Evolutionary conservation across 1,140 invertebrate species (phyloP).

Genomic region (Bombus confusus): DNA sequence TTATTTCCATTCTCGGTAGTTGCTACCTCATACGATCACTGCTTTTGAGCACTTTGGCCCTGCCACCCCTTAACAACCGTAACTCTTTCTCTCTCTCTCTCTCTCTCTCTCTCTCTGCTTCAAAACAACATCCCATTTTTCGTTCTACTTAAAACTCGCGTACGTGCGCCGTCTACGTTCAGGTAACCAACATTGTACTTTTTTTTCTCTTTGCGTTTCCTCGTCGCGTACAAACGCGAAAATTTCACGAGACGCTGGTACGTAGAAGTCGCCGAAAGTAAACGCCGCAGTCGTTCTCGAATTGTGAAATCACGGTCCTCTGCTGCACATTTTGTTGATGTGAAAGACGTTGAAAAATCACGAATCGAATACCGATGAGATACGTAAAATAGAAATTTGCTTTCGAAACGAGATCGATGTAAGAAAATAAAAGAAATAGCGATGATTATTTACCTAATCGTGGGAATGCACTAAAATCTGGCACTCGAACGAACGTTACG

Average conservation of each 20-base stretch:
- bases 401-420: background rate
- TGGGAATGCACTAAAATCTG: background rate
- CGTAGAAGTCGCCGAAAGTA: background rate
- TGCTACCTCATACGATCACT: background rate
- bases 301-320: background rate
- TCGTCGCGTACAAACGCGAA: background rate
- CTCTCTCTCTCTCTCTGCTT: background rate
- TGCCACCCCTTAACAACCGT: slow-evolving; percentile 12
- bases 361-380: slow-evolving; percentile 6
- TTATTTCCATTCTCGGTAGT: background rate
- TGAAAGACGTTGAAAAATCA: background rate
- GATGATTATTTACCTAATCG: background rate
- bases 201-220: background rate
- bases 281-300: background rate
- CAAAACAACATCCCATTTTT: slow-evolving; percentile 29
- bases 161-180: slow-evolving; percentile 14
- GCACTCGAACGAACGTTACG: background rate
- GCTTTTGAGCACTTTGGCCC: slow-evolving; percentile 10
- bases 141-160: slow-evolving; percentile 4
- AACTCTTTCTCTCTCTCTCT: background rate
- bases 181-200: background rate
- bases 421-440: background rate
- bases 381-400: too few relatives aligned
- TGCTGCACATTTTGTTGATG: background rate
- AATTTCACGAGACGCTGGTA: slow-evolving; percentile 2